Conservation (phyloP, 2,888 invertebrate species). For the Pachliopta kotzebuea region DNA sequence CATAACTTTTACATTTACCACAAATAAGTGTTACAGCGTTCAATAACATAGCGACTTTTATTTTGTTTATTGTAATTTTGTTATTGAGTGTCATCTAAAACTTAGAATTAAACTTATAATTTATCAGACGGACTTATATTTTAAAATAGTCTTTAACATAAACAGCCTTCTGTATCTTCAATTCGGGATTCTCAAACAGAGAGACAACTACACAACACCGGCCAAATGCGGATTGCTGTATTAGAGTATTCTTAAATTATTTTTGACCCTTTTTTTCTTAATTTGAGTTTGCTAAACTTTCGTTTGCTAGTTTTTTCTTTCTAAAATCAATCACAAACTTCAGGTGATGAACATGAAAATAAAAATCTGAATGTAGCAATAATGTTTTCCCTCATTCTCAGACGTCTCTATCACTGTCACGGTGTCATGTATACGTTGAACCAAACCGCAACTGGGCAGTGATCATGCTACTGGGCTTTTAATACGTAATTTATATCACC, state of each 20-base stretch:
- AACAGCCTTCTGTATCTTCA: too few relatives aligned
- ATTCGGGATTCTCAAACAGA: too few relatives aligned
- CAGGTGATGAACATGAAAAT: not conserved
- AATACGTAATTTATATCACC: slow-evolving; percentile 16
- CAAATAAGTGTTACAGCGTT: not conserved
- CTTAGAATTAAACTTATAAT: too few relatives aligned
- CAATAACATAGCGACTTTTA: not conserved
- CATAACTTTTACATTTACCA: not conserved
- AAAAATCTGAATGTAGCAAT: not conserved
- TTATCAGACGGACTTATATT: too few relatives aligned
- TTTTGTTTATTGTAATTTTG: too few relatives aligned
- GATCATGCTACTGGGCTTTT: slow-evolving; percentile 31
- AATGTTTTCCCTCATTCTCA: slow-evolving; percentile 1
- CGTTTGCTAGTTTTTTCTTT: not conserved
- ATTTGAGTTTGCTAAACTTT: not conserved
- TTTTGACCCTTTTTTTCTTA: not conserved
- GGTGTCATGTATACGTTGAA: slow-evolving; percentile 29
- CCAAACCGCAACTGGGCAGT: slow-evolving; percentile 28
- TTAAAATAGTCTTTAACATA: too few relatives aligned
- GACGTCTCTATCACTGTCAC: slow-evolving; percentile 13
- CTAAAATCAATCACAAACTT: not conserved
- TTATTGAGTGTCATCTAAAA: too few relatives aligned
- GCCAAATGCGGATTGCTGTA: too few relatives aligned
- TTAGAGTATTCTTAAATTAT: too few relatives aligned
- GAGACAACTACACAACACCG: too few relatives aligned